Base-by-base conservation (phyloP, 2,797 vertebrate genomes). In the Siniperca obscura region DNA sequence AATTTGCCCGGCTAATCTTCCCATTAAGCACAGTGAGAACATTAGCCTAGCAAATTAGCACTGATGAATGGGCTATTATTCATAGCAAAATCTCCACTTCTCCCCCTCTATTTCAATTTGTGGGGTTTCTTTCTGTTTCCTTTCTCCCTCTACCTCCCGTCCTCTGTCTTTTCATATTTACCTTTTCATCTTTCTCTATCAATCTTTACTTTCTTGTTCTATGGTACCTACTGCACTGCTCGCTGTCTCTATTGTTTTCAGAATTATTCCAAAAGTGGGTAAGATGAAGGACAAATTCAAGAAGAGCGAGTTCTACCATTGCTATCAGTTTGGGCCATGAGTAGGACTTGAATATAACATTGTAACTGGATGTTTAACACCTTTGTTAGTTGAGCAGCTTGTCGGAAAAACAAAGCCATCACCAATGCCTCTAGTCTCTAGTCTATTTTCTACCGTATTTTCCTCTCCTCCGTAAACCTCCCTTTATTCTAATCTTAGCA, bases 31-130 rank as follows among this genome's bases (percentile, higher is more conserved):
- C 84, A 85, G 78, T 87, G 78, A 89, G 91, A 87, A 91, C 91
- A 93, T 94, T 93, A 94, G 91, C 91, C 87, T 90, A 83, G 89
- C 84, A 90, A 92, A 94, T 94, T 92, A 93, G 86, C 86, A 82
- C 87, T 90, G 92, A 93, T 91, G 87, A 93, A 94, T 90, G 79
- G 78, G 82, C 87, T 85, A 91, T 94, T 93, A 94, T 90, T 93
- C 91, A 93, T 84, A 77, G 74, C 25, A 79, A 88, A 86, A 86
- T 82, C 77, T 71, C 70, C 74, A 72, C 67, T 89, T 92, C 79
- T 80, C 56, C 70, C 74, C 0, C n/a, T 62, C 66, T 56, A 44
- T 80, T 60, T 74, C 0, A 16, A 61, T 55, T 71, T 59, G 61
- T 71, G 2, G 27, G n/a, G n/a, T n/a, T n/a, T n/a, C n/a, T 40